A percentile compares a stretch with the other conserved stretches of the same genome.
Evolutionary conservation across 2,113 vertebrate genomes (phyloP).

Genomic region (Albula glossodonta): DNA sequence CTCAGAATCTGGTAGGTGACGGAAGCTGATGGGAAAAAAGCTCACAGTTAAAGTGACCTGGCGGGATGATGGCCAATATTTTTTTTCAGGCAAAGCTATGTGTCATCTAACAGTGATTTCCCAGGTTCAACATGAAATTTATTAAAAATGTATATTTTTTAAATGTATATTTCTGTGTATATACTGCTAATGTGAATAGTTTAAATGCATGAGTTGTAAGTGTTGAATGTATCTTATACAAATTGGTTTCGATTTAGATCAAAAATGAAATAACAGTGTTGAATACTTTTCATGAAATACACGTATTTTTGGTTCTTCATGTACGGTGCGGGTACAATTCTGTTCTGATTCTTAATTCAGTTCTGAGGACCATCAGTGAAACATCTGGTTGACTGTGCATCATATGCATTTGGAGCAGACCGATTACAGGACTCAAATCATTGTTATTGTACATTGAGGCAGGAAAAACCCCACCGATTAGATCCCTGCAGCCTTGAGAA

Average conservation of each 20-base stretch:
- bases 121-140: neutral
- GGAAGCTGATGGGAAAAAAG: slow-evolving; percentile 10
- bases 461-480: too few species aligned
- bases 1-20: neutral
- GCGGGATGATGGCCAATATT: neutral
- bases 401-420: neutral
- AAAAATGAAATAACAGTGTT: neutral
- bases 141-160: neutral
- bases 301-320: neutral
- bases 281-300: neutral
- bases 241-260: too few species aligned
- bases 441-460: too few species aligned
- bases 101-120: neutral
- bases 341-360: neutral
- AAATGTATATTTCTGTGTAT: neutral
- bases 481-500: too few species aligned
- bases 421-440: neutral
- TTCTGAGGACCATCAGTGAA: neutral
- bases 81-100: neutral
- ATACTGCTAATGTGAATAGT: neutral
- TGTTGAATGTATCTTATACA: too few species aligned
- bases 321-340: neutral
- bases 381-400: neutral
- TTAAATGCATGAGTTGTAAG: too few species aligned
- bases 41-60: neutral